A percentile compares a stretch with the other conserved stretches of the same genome.
phyloP scores from a whole-genome alignment of 2,888 invertebrate species.

The Patella caerulea region DNA sequence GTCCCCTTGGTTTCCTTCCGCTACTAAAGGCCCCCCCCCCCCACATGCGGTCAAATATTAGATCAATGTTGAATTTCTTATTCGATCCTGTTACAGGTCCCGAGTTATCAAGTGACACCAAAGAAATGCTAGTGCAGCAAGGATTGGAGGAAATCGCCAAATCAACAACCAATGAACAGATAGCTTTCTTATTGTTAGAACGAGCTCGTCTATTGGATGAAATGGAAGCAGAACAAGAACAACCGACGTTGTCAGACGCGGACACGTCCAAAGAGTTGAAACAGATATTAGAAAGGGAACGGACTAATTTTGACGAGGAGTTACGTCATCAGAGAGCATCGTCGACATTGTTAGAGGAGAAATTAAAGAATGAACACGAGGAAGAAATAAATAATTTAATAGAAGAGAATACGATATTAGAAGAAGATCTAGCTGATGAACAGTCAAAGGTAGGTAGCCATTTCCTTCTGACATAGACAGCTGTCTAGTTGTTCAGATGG shows the following conservation, averaged over 20 bases:
- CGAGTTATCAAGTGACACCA: slow-evolving; percentile 57
- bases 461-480: too few relatives aligned
- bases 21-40: too few relatives aligned
- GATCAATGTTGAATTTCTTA: not conserved
- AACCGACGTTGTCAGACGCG: slow-evolving; percentile 19
- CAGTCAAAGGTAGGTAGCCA: slow-evolving; percentile 53
- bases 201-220: slow-evolving; percentile 72
- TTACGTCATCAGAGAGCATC: slow-evolving; percentile 67
- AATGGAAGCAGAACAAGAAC: slow-evolving; percentile 62
- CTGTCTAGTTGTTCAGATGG: too few relatives aligned
- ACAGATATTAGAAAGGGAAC: slow-evolving; percentile 68
- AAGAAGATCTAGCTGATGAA: slow-evolving; percentile 45
- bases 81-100: slow-evolving; percentile 33
- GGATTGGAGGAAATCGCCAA: slow-evolving; percentile 71
- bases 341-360: slow-evolving; percentile 47
- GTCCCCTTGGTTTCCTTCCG: too few relatives aligned
- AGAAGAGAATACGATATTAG: slow-evolving; percentile 63
- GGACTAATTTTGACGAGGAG: slow-evolving; percentile 71
- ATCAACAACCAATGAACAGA: slow-evolving; percentile 72
- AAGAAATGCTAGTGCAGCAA: slow-evolving; percentile 70
- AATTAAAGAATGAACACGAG: slow-evolving; percentile 60
- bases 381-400: slow-evolving; percentile 64
- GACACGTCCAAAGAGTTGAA: slow-evolving; percentile 46
- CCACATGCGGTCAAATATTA: too few relatives aligned
- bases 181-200: slow-evolving; percentile 73